A percentile compares a stretch with the other conserved stretches of the same genome.
Conservation (phyloP, 2,113 vertebrate species). For the Labeo catla region DNA sequence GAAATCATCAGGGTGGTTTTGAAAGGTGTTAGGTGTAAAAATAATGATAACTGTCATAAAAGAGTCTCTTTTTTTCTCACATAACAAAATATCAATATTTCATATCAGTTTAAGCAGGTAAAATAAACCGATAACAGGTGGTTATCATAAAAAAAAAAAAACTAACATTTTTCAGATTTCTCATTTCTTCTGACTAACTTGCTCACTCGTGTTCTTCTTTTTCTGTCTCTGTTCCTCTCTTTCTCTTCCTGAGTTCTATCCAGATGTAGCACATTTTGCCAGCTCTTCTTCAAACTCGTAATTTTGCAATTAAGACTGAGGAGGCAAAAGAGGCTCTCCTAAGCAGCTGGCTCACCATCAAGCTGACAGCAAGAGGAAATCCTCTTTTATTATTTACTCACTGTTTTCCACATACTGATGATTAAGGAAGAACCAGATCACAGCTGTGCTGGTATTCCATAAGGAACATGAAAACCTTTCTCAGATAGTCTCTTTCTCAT, state of each 20-base stretch:
- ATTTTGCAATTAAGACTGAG: slow-evolving; percentile 65
- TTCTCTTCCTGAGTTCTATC: neutral
- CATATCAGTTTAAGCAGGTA: neutral
- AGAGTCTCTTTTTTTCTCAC: neutral
- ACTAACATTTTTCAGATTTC: slow-evolving; percentile 20
- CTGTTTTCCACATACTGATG: slow-evolving; percentile 42
- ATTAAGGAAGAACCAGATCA: slow-evolving; percentile 36
- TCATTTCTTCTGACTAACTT: neutral
- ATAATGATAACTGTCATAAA: neutral
- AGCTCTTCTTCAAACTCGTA: slow-evolving; percentile 50
- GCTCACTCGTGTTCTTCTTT: neutral
- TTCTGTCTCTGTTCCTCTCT: slow-evolving; percentile 8
- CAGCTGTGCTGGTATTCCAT: slow-evolving; percentile 18
- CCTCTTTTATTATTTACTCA: slow-evolving; percentile 52
- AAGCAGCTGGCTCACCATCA: slow-evolving; percentile 49
- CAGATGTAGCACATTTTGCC: slow-evolving; percentile 33
- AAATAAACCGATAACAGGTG: too few species aligned
- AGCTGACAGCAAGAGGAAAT: slow-evolving; percentile 56
- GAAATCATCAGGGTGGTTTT: slow-evolving; percentile 17
- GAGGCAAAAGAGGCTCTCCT: slow-evolving; percentile 59
- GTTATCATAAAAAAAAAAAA: neutral
- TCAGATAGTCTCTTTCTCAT: neutral
- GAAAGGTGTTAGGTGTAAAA: neutral
- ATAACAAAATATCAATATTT: neutral
- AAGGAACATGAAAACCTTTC: slow-evolving; percentile 13